Conservation (phyloP, 1,140 invertebrate species). For the Manduca sexta region DNA sequence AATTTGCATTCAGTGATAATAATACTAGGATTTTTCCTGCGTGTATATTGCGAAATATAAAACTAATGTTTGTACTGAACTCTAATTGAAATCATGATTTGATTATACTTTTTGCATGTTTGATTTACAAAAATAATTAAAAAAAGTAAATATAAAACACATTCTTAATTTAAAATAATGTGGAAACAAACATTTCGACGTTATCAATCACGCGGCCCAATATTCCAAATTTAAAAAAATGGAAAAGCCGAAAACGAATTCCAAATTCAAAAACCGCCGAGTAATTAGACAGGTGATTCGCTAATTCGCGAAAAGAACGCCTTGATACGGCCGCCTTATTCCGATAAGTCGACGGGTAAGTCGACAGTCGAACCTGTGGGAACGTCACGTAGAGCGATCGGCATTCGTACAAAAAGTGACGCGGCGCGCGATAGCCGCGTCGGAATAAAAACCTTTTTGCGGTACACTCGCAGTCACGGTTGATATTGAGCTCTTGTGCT, state of each 20-base stretch:
- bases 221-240: neutral
- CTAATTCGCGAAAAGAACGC: slow-evolving; percentile 59
- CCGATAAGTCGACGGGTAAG: slow-evolving; percentile 19
- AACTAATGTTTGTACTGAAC: too few relatives aligned
- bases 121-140: too few relatives aligned
- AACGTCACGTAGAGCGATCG: slow-evolving; percentile 63
- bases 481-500: too few relatives aligned
- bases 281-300: slow-evolving; percentile 68
- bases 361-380: slow-evolving; percentile 40
- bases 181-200: too few relatives aligned
- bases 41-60: too few relatives aligned
- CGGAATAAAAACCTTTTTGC: too few relatives aligned
- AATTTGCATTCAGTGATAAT: too few relatives aligned
- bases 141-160: too few relatives aligned
- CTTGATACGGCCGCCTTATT: slow-evolving; percentile 40
- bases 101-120: too few relatives aligned
- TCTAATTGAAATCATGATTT: too few relatives aligned
- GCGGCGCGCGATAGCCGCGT: slow-evolving; percentile 22
- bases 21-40: too few relatives aligned
- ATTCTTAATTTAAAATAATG: neutral
- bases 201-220: neutral
- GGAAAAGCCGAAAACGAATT: slow-evolving; percentile 22
- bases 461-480: too few relatives aligned
- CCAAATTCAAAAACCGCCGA: slow-evolving; percentile 37
- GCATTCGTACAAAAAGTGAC: slow-evolving; percentile 49